These are phyloP conservation scores for Exocentrus adspersus DNA, from an alignment of 2,888 invertebrate genomes.

Conservation along the genomic window DNA sequence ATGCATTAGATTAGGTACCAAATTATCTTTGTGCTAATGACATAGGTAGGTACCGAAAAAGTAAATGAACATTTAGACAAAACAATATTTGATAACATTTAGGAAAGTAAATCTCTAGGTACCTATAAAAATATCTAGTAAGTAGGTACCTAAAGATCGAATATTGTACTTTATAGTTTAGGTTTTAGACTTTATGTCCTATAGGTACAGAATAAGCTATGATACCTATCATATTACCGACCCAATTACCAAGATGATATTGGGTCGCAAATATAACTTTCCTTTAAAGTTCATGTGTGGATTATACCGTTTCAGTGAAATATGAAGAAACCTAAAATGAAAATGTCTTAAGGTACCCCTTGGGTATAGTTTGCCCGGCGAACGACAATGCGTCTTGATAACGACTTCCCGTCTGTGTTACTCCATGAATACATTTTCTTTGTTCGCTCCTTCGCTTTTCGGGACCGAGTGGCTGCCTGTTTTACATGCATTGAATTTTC, in stretches of 20 bases:
- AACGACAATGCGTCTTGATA: constrained; percentile 65
- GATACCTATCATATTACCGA: constrained; percentile 25
- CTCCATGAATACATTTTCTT: constrained; percentile 61
- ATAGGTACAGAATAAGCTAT: background rate
- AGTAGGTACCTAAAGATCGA: too few species aligned
- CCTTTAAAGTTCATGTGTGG: constrained; percentile 45
- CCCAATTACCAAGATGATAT: constrained; percentile 25
- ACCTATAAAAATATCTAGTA: too few species aligned
- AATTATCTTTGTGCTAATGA: too few species aligned
- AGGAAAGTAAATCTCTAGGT: too few species aligned
- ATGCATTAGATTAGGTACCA: too few species aligned
- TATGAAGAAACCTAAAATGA: constrained; percentile 61
- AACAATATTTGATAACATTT: too few species aligned
- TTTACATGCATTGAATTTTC: constrained; percentile 64
- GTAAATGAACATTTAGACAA: too few species aligned
- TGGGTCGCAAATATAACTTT: constrained; percentile 23
- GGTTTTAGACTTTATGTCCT: too few species aligned
- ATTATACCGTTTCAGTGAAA: constrained; percentile 52
- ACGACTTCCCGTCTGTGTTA: constrained; percentile 58
- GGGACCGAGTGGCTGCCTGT: constrained; percentile 51
- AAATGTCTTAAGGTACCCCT: constrained; percentile 62
- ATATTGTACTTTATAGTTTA: too few species aligned
- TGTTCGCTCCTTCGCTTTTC: constrained; percentile 56
- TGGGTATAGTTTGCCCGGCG: constrained; percentile 59
- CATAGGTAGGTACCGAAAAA: too few species aligned